Evolutionary conservation across 2,888 invertebrate species (phyloP).

Genomic region (Cybosia mesomella): DNA sequence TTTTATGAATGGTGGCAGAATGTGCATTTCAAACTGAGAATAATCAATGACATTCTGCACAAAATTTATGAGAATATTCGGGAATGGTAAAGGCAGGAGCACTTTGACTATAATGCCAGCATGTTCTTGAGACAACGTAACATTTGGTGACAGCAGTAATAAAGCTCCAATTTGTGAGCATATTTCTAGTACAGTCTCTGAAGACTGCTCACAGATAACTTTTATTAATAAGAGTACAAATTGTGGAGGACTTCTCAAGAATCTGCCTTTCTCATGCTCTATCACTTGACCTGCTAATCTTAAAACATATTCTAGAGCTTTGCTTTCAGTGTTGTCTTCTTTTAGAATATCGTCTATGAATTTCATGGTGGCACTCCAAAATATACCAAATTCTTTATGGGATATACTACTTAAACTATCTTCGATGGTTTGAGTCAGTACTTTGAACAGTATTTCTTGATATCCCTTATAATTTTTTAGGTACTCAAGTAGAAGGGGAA

Average conservation of each 20-base stretch:
- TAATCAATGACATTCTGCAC: slow-evolving; percentile 89
- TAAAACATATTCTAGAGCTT: slow-evolving; percentile 80
- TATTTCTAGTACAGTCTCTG: slow-evolving; percentile 80
- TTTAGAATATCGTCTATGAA: slow-evolving; percentile 72
- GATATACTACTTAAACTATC: slow-evolving; percentile 89
- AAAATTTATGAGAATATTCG: slow-evolving; percentile 88
- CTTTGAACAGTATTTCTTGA: slow-evolving; percentile 87
- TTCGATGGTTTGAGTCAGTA: slow-evolving; percentile 89
- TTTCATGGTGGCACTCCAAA: slow-evolving; percentile 88
- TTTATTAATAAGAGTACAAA: slow-evolving; percentile 87
- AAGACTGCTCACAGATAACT: slow-evolving; percentile 79
- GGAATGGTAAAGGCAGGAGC: slow-evolving; percentile 86
- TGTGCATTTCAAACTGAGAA: slow-evolving; percentile 90
- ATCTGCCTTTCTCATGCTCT: slow-evolving; percentile 88
- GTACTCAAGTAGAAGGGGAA: slow-evolving; percentile 89
- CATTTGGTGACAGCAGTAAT: slow-evolving; percentile 87
- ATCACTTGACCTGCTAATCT: slow-evolving; percentile 88
- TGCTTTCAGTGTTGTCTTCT: slow-evolving; percentile 68
- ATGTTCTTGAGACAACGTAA: slow-evolving; percentile 91
- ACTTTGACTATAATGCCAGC: slow-evolving; percentile 90
- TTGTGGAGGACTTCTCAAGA: slow-evolving; percentile 87
- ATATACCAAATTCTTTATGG: slow-evolving; percentile 88
- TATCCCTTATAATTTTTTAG: slow-evolving; percentile 83
- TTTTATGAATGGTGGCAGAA: slow-evolving; percentile 89
- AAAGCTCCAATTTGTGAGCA: slow-evolving; percentile 87